These are phyloP conservation scores for Phengaris alcon DNA, from an alignment of 2,888 invertebrate genomes.

Conservation along the genomic window DNA sequence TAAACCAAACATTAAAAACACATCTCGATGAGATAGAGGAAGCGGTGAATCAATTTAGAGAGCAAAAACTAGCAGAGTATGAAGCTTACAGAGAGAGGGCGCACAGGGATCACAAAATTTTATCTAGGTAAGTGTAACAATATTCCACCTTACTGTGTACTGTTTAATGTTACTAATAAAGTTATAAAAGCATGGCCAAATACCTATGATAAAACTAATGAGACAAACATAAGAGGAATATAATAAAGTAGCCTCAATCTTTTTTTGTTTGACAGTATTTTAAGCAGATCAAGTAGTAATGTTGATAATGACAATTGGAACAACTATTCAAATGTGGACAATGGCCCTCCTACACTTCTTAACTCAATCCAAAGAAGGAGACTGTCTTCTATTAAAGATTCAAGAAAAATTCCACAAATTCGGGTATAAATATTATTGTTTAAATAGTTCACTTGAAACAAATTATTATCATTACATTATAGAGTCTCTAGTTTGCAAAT, in stretches of 20 bases:
- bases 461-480: background rate
- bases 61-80: slow-evolving; percentile 86
- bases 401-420: slow-evolving; percentile 64
- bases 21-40: slow-evolving; percentile 86
- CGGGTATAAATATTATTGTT: slow-evolving; percentile 49
- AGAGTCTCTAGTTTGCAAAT: background rate
- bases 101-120: slow-evolving; percentile 84
- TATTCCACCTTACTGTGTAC: too few relatives aligned
- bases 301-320: slow-evolving; percentile 53
- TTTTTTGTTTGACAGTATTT: slow-evolving; percentile 56
- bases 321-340: slow-evolving; percentile 53
- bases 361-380: slow-evolving; percentile 72
- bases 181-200: too few relatives aligned
- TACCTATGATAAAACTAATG: too few relatives aligned
- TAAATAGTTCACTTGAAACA: background rate
- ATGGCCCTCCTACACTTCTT: slow-evolving; percentile 66
- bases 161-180: too few relatives aligned
- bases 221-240: too few relatives aligned
- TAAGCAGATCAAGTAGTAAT: slow-evolving; percentile 60
- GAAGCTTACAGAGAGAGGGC: slow-evolving; percentile 86
- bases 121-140: slow-evolving; percentile 74
- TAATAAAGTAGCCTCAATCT: too few relatives aligned
- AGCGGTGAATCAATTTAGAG: slow-evolving; percentile 85
- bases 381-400: slow-evolving; percentile 74
- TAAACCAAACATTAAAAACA: slow-evolving; percentile 83